Percentiles rank a stretch among this genome's conserved stretches.
phyloP scores from a whole-genome alignment of 2,888 invertebrate genomes.

The Sympetrum striolatum region DNA sequence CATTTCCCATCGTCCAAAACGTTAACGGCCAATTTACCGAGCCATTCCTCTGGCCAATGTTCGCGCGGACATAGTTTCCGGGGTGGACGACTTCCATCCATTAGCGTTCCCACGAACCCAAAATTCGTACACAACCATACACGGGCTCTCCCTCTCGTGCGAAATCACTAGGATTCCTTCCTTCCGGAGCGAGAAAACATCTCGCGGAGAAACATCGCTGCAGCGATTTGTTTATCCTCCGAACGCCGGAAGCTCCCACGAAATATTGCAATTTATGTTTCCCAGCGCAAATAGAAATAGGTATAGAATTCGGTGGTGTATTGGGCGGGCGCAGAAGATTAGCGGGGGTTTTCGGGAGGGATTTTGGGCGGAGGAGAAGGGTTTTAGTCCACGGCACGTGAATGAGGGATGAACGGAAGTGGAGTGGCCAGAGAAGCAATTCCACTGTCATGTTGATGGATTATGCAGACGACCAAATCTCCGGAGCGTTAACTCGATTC shows the following conservation, averaged over 20 bases:
- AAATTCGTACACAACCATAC: background rate
- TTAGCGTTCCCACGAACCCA: background rate
- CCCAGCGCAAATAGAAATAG: background rate
- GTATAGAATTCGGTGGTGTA: background rate
- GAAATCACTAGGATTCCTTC: background rate
- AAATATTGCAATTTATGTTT: slow-evolving; percentile 18
- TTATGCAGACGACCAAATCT: slow-evolving; percentile 35
- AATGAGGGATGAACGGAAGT: slow-evolving; percentile 38
- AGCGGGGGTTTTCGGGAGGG: background rate
- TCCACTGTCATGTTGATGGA: slow-evolving; percentile 42
- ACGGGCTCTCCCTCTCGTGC: background rate
- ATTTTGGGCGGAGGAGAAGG: background rate
- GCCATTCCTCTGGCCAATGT: background rate
- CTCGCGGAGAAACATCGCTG: background rate
- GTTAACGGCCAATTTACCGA: slow-evolving; percentile 38
- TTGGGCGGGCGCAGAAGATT: background rate
- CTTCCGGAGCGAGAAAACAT: background rate
- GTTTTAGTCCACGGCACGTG: slow-evolving; percentile 4
- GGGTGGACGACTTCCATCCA: background rate
- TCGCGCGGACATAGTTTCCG: slow-evolving; percentile 8
- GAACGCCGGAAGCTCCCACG: background rate
- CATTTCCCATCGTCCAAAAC: background rate
- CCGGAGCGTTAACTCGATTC: slow-evolving; percentile 43
- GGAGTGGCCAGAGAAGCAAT: slow-evolving; percentile 40
- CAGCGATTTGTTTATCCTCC: background rate